Conservation (phyloP, 2,797 vertebrate genomes). For the Notamacropus eugenii region DNA sequence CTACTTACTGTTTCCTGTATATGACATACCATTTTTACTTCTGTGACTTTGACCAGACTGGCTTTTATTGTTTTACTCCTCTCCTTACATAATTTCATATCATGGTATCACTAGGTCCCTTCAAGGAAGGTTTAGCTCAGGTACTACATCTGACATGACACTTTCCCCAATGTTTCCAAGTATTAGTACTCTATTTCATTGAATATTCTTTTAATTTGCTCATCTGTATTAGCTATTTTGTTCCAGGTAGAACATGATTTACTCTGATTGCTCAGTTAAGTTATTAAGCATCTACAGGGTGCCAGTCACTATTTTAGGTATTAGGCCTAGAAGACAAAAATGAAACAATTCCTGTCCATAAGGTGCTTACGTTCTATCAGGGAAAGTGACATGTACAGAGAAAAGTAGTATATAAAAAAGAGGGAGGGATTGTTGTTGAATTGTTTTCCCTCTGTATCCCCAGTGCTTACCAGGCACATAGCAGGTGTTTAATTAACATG, state of each 20-base stretch:
- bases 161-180: no score
- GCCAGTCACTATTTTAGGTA: background rate
- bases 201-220: background rate
- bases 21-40: no score
- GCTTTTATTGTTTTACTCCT: no score
- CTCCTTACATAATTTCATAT: no score
- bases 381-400: no score
- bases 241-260: background rate
- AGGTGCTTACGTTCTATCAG: no score
- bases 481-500: background rate
- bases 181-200: no score
- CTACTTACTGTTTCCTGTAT: no score
- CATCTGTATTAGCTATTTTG: background rate
- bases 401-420: background rate
- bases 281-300: background rate
- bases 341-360: background rate
- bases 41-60: no score
- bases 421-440: background rate
- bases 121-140: no score
- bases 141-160: no score
- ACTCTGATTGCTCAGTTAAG: background rate
- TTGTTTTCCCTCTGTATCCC: background rate
- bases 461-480: background rate
- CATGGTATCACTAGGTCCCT: no score
- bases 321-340: background rate